Percentiles rank a stretch among this genome's conserved stretches.
Evolutionary conservation across 2,888 invertebrate genomes (phyloP).

Genomic region (Camponotus fellah): DNA sequence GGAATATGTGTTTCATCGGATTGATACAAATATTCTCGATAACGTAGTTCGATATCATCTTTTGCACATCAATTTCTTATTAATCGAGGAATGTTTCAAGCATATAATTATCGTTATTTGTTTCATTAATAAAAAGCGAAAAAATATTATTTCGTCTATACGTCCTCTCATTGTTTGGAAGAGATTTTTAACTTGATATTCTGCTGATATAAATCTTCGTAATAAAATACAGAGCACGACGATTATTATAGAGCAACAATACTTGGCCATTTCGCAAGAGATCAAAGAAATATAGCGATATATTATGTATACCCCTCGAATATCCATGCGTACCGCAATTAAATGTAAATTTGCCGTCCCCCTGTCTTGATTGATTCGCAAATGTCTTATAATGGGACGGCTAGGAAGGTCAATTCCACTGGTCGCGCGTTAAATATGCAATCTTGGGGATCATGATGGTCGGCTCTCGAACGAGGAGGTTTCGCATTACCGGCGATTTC

Average conservation of each 20-base stretch:
- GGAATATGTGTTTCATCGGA: no score
- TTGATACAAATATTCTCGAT: no score
- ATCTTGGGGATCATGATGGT: constrained; percentile 43
- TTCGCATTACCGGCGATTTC: constrained; percentile 44
- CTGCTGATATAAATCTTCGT: not conserved
- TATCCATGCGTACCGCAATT: constrained; percentile 36
- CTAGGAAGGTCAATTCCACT: constrained; percentile 47
- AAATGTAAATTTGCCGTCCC: constrained; percentile 49
- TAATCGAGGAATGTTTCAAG: no score
- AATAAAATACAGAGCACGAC: not conserved
- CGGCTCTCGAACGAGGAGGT: constrained; percentile 43
- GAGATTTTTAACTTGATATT: not conserved
- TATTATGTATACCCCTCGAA: constrained; percentile 5
- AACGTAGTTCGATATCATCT: no score
- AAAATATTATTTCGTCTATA: no score
- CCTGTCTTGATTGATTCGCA: constrained; percentile 52
- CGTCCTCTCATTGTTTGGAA: no score
- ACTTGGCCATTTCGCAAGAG: constrained; percentile 22
- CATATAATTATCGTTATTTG: no score
- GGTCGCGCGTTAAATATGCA: constrained; percentile 52
- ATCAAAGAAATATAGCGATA: constrained; percentile 25
- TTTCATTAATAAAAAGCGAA: no score
- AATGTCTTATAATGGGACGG: constrained; percentile 46
- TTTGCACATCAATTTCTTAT: no score
- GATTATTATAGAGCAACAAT: constrained; percentile 9